Base-by-base conservation (phyloP, 2,113 vertebrate species). In the zebrafish (Danio rerio) region DNA sequence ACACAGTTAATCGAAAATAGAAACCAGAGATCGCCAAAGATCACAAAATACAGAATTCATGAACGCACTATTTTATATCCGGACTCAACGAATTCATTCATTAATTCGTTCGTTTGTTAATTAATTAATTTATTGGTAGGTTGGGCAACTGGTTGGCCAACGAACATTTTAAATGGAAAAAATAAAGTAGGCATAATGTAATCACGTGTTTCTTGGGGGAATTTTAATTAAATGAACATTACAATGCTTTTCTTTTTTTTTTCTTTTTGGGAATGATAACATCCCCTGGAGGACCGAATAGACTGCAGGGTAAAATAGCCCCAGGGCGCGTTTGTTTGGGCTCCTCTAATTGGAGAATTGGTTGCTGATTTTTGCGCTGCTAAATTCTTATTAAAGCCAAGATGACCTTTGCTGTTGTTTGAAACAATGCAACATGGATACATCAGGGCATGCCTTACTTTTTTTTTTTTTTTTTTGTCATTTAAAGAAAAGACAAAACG, bases 311-410 rank as follows among this genome's bases (percentile, higher is more conserved):
- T 84, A 74, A 86, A 78, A 90, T 80, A 85, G 93, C 95, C 94
- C 90, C 86, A 0, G 90, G 94, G 92, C 90, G 78, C 91, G 88
- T 94, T 91, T 93, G 92, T 95, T 95, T 94, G 91, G 92, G 89
- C 90, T 94, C 91, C 91, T 89, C 91, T 94, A 94, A 95, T 96
- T 94, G 95, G 90, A 45, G 88, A 92, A 92, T 68, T 86, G 85
- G 89, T 94, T 94, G 89, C 90, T 93, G 93, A 95, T 94, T 92
- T 91, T 87, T 87, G 82, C 89, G 89, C 90, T 94, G 89, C 92
- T 94, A 94, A 94, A 90, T 92, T 93, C 90, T 86, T 86, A 88
- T 92, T 93, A 91, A 94, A 94, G 90, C 73, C 91, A 93, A 92
- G 91, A 90, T 95, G 93, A 95, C 93, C 93, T 95, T 91, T 91